Evolutionary conservation across 2,797 vertebrate genomes (phyloP), one percentile per base, ranked within the genome.

Genomic region (Intellagama lesueurii): DNA sequence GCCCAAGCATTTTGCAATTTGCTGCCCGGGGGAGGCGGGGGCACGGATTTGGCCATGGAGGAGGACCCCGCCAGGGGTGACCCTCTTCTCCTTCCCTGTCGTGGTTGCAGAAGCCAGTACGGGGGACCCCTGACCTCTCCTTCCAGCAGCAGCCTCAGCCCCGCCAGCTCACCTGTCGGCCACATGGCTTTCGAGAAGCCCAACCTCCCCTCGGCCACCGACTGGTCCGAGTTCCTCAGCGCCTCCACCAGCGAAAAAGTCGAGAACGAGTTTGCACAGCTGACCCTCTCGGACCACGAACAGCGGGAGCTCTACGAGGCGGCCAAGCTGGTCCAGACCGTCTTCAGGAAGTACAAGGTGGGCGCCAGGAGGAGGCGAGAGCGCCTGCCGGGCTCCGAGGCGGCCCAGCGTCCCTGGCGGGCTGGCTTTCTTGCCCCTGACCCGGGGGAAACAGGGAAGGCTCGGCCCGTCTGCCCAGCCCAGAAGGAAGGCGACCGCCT

Each of bases 271-370:
- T 97, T 99, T 95, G 98, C 99, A 94, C 99, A 99, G 98, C 97
- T 99, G 92, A 99, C 99, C 88, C 98, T 99, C 94, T 99, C 99
- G 28, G 99, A 99, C 92, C 98, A 99, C 1, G 99, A 99, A 94
- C 99, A 99, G 97, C 97, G 99, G 95, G 99, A 99, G 94, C 98
- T 99, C 92, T 99, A 99, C 12, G 99, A 99, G 95, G 99, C 99
- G 2, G 99, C 99, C 96, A 98, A 98, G 93, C 98, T 99, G 77
- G 98, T 99, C 96, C 99, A 99, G 98, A 99, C 98, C 72, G 99
- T 98, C 96, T 99, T 99, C 98, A 98, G 98, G 97, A 99, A 99
- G 96, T 99, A 99, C 95, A 99, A 99, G 99, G 99, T 99, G 97
- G 73, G 87, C 81, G 16, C 3, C 35, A 5, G n/a, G 2, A 7